Base-by-base conservation (phyloP, 2,797 vertebrate genomes). In the Scleropages formosus region DNA sequence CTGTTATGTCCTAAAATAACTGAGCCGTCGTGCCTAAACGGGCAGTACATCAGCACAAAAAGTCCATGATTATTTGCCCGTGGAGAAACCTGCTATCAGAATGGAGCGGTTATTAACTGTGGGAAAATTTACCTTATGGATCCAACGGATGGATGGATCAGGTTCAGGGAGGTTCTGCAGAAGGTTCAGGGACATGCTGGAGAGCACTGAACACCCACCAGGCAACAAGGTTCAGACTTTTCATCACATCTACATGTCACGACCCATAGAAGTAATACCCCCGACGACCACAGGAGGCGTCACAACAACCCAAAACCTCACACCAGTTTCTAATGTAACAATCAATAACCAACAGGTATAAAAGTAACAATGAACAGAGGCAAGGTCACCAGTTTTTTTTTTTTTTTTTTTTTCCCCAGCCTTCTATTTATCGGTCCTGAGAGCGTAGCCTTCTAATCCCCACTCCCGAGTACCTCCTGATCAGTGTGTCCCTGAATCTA, bases 71-170 rank as follows among this genome's bases (percentile, higher is more conserved):
- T 6, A 39, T 68, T 68, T 46, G 20, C 7, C 61, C 62, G 74
- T 56, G 73, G 20, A 56, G 22, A 13, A 39, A 49, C 62, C 72
- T 63, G 22, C 51, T 27, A 22, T 65, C 73, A 66, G 73, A 67
- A 27, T 20, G 15, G 61, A n/a, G 20, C 53, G 62, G 53, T 64
- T 65, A 44, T 66, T 44, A 64, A 64, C 24, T 58, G 53, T 75
- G 56, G 65, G 20, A 75, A 75, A 69, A 58, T 69, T 58, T 47
- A 59, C 18, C 65, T 31, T 20, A 13, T 68, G 22, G 46, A 49
- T 68, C 51, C 60, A 60, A 75, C 68, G 74, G 75, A 47, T 49
- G 56, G 49, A 68, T 13, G 22, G 53, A 68, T 49, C 8, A 66
- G 49, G 44, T n/a, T n/a, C 12, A 15, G 64, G 16, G 74, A 44